Evolutionary conservation across 2,797 vertebrate species (phyloP), one percentile per base, ranked within the genome.

Genomic region (Bovichtus variegatus): DNA sequence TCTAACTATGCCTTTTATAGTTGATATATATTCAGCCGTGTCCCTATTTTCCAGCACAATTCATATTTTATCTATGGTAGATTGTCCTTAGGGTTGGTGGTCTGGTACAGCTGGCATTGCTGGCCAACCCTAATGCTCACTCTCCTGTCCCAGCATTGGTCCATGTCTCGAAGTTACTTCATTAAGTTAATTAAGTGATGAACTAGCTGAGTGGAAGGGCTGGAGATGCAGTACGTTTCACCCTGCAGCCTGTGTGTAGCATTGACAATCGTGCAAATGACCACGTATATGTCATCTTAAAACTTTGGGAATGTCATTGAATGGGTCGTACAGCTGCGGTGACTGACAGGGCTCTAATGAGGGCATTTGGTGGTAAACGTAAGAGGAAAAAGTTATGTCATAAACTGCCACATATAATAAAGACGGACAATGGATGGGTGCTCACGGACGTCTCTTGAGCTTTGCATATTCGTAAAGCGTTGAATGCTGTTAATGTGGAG

Each of bases 131-230:
- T 57, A 71, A 84, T 79, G 69, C 81, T 84, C 68, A 43, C 38
- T 62, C 57, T 69, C 12, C 21, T 84, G 50, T 80, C 57, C 49
- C 53, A 59, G 62, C 16, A 71, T 41, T 43, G 49, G 44, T 57
- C 73, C 73, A 72, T 71, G 72, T 88, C 82, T 87, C 75, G 50
- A 66, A 76, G 65, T 65, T 68, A 53, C 79, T 81, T 92, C 78
- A 91, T 93, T 92, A 92, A 91, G 80, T 86, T 67, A 86, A 93
- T 94, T 88, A 91, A 71, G 62, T 86, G 80, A 92, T 74, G 78
- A 91, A 80, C 61, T 55, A 69, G 76, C 76, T 81, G 77, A 83
- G 80, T 81, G 50, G 82, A 81, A 78, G 72, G 70, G 66, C 80
- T 76, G 70, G 69, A 76, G 78, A 64, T 63, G 55, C 71, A 70